Evolutionary conservation across 2,888 invertebrate genomes (phyloP), one percentile per base, ranked within the genome.

Genomic region (Digitonthophagus gazella): DNA sequence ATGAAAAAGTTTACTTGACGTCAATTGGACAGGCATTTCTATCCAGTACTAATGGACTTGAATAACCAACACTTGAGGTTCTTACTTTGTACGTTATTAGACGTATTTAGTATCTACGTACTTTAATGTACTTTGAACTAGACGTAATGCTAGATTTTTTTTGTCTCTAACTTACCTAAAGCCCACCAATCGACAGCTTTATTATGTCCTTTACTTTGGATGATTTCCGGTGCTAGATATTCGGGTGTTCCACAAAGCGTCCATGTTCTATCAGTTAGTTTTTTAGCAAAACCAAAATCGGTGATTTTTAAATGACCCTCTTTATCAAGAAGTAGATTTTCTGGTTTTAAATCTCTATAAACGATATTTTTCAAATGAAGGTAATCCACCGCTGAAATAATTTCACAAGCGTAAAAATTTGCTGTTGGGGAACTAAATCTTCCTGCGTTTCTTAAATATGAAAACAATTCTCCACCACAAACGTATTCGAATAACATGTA

Each of bases 171-270:
- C 85, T 83, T 82, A 93, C 93, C 98, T 79, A 98, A 86, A 15
- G 98, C 97, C 98, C 98, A 98, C 97, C 97, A 98, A 81, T 98
- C 98, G 0, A 98, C 98, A 4, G 97, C 97, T 81, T 95, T 96
- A 81, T 98, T 98, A 84, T 98, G 98, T 54, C 98, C 98, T 86
- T 97, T 97, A 77, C 96, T 96, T 82, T 96, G 97, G 76, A 98
- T 97, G 74, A 98, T 97, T 85, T 98, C 97, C 11, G 96, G 96
- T 61, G 98, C 98, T 73, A 98, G 86, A 83, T 98, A 98, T 83
- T 98, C 98, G 0, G 98, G 97, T 0, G 98, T 98, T 0, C 97
- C 97, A 80, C 97, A 97, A 63, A 97, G 83, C 0, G 96, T 97
- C 97, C 97, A 97, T 68, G 97, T 98, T 76, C 97, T 90, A 82